Evolutionary conservation across 2,888 invertebrate species (phyloP).

Genomic region (Mayetiola destructor): DNA sequence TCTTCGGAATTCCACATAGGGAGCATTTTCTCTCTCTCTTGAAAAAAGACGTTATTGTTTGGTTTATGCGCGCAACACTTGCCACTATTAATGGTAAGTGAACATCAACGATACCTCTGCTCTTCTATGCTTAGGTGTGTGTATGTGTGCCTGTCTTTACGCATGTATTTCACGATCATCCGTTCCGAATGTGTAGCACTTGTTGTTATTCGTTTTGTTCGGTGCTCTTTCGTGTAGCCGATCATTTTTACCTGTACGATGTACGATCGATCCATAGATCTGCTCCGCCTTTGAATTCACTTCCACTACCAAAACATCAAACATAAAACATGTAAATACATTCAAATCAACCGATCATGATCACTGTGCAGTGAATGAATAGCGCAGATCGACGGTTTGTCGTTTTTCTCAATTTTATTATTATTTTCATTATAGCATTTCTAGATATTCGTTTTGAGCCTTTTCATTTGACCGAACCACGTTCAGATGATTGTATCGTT

Average conservation of each 20-base stretch:
- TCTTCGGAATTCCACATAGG: background rate
- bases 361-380: slow-evolving; percentile 1
- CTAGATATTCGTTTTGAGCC: background rate
- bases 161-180: background rate
- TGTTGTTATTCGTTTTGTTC: slow-evolving; percentile 9
- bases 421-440: no score
- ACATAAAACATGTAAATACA: background rate
- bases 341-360: background rate
- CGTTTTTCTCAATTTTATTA: no score
- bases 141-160: background rate
- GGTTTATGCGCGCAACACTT: background rate
- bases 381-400: background rate
- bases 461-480: background rate
- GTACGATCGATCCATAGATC: background rate
- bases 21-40: no score
- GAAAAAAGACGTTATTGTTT: slow-evolving; percentile 2
- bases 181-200: background rate
- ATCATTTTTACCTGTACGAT: background rate
- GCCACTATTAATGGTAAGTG: no score
- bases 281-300: slow-evolving; percentile 6
- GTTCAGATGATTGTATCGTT: background rate
- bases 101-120: background rate
- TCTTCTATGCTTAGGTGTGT: background rate
- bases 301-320: background rate
- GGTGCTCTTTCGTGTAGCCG: background rate